Base-by-base conservation (phyloP, 2,113 vertebrate species). In the Onychostoma macrolepis region DNA sequence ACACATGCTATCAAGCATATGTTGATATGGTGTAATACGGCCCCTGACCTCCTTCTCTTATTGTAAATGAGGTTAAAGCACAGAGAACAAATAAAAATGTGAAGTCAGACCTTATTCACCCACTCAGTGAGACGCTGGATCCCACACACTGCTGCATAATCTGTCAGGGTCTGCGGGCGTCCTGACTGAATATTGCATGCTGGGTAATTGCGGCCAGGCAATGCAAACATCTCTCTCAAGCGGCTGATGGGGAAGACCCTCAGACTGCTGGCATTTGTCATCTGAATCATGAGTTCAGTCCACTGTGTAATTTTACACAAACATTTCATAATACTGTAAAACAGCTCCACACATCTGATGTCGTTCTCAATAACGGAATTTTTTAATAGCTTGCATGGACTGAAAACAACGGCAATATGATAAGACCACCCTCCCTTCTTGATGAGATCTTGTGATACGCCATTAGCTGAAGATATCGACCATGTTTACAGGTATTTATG, bases 141-240 rank as follows among this genome's bases (percentile, higher is more conserved):
- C 85, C 79, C 61, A 67, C 83, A 74, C 86, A 78, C 80, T 26
- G 79, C 85, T 89, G 83, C 67, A 80, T 88, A 86, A 89, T 87
- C 76, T 86, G 71, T 84, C 86, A 88, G 72, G 75, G 80, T 77
- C 83, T 80, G 36, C 61, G 53, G 74, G 67, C 65, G 50, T 56
- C 63, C 63, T 11, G 50, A 43, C 36, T 38, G 21, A 86, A 69
- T 69, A 67, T 67, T 86, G 75, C 84, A 65, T 65, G 85, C 30
- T 50, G 50, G 76, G 69, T 86, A 86, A 86, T 71, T 80, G 63
- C 48, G 6, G 76, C 30, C 45, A 79, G 63, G 76, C 48, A 80
- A 80, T 48, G 85, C 86, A 84, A 83, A 83, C 80, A 83, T 50
- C 43, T 50, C 80, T 85, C 33, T 77, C 69, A 33, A 33, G 76